Percentiles rank a stretch among this genome's conserved stretches.
phyloP scores from a whole-genome alignment of 2,113 vertebrate genomes.

The Mirounga angustirostris region DNA sequence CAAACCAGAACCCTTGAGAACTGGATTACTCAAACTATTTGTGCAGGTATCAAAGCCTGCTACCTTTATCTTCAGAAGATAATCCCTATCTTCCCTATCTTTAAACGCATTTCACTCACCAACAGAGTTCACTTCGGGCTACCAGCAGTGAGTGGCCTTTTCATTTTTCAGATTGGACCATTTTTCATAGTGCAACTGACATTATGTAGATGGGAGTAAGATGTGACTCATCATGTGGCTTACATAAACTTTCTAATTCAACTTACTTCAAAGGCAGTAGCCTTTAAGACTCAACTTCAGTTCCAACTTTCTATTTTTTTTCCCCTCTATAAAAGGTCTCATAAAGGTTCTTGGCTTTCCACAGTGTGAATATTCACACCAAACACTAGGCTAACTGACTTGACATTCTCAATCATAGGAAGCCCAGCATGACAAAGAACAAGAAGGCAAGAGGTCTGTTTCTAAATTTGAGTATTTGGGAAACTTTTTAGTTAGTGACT shows the following conservation, averaged over 20 bases:
- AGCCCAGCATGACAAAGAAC: background rate
- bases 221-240: slow-evolving; percentile 1
- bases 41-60: background rate
- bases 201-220: background rate
- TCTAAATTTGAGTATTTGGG: slow-evolving; percentile 14
- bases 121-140: background rate
- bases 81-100: background rate
- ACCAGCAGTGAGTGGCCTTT: background rate
- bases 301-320: slow-evolving; percentile 40
- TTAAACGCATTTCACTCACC: background rate
- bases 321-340: slow-evolving; percentile 47
- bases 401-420: slow-evolving; percentile 29
- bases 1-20: background rate
- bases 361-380: slow-evolving; percentile 69
- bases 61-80: slow-evolving; percentile 18
- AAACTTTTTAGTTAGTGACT: background rate
- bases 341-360: slow-evolving; percentile 68
- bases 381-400: slow-evolving; percentile 27
- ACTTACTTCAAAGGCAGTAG: slow-evolving; percentile 50
- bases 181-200: background rate
- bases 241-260: slow-evolving; percentile 44
- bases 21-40: background rate
- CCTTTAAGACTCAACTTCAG: slow-evolving; percentile 35
- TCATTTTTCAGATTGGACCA: background rate
- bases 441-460: background rate